These are phyloP conservation scores for Gryllus bimaculatus DNA, from an alignment of 1,140 invertebrate species.

Conservation along the genomic window DNA sequence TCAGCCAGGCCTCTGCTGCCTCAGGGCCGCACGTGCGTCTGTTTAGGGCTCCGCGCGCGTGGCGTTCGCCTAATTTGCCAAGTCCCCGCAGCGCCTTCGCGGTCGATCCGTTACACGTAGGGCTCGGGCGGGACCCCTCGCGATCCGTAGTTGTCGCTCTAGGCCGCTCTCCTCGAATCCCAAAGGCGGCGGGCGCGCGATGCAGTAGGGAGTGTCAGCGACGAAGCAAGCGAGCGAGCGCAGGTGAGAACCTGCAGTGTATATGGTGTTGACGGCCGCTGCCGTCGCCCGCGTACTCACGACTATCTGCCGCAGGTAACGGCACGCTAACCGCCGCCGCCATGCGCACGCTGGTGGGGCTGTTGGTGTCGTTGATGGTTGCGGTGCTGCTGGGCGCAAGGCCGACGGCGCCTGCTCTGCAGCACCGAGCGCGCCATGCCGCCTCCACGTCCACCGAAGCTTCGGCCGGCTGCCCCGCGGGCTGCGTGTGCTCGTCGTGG, in stretches of 20 bases:
- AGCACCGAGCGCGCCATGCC: constrained; percentile 21
- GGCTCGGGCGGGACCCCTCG: not conserved
- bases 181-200: not conserved
- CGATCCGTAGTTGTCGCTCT: not conserved
- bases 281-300: not conserved
- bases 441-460: not conserved
- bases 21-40: too few species aligned
- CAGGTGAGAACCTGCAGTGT: not conserved
- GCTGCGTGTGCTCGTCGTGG: not conserved
- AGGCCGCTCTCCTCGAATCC: not conserved
- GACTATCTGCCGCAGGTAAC: not conserved
- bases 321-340: constrained; percentile 10
- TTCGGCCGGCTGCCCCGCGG: not conserved
- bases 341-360: constrained; percentile 18
- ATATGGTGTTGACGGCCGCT: too few species aligned
- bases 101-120: not conserved
- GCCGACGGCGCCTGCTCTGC: constrained; percentile 24
- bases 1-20: too few species aligned
- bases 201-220: not conserved
- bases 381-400: not conserved
- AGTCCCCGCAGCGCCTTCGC: not conserved
- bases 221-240: not conserved
- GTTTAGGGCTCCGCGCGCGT: too few species aligned
- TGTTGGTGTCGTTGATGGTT: constrained; percentile 21
- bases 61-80: not conserved